Percentiles rank a stretch among this genome's conserved stretches.
Evolutionary conservation across 2,797 vertebrate species (phyloP).

Genomic region (Poecilia velifera): DNA sequence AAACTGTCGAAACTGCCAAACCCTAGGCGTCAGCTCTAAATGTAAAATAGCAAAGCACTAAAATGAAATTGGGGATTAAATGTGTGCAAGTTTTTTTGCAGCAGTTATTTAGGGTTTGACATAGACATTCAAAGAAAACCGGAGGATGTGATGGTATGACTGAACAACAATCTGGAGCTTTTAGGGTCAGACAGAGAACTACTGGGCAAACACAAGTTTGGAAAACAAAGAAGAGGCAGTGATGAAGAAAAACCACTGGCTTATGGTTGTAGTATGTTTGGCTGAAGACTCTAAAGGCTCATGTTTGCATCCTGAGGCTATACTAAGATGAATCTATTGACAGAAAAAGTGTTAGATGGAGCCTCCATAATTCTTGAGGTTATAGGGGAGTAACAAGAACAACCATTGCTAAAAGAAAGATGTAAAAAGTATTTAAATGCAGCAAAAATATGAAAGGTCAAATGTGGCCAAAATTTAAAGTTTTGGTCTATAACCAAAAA

Average conservation of each 20-base stretch:
- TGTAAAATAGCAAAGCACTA: not conserved
- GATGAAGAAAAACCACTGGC: not conserved
- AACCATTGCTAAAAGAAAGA: not conserved
- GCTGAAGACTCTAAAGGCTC: not conserved
- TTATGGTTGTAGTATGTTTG: not conserved
- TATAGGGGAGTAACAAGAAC: not conserved
- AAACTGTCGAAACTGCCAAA: constrained; percentile 20
- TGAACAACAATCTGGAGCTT: not conserved
- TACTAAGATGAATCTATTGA: not conserved
- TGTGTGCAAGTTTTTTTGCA: not conserved
- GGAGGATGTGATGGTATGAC: not conserved
- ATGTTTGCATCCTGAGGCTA: not conserved
- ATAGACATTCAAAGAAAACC: constrained; percentile 1
- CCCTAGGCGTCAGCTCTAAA: constrained; percentile 6
- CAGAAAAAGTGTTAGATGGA: not conserved
- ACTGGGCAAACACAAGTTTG: not conserved
- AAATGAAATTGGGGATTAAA: not conserved
- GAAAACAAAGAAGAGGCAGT: not conserved
- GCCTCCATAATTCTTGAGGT: not conserved
- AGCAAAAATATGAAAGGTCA: not conserved
- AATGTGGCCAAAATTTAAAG: not conserved
- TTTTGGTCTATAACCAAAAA: not conserved
- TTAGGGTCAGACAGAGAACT: not conserved
- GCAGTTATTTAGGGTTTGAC: not conserved
- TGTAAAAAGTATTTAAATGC: not conserved